phyloP scores from a whole-genome alignment of 2,113 vertebrate genomes.

The Mystacornis crossleyi region DNA sequence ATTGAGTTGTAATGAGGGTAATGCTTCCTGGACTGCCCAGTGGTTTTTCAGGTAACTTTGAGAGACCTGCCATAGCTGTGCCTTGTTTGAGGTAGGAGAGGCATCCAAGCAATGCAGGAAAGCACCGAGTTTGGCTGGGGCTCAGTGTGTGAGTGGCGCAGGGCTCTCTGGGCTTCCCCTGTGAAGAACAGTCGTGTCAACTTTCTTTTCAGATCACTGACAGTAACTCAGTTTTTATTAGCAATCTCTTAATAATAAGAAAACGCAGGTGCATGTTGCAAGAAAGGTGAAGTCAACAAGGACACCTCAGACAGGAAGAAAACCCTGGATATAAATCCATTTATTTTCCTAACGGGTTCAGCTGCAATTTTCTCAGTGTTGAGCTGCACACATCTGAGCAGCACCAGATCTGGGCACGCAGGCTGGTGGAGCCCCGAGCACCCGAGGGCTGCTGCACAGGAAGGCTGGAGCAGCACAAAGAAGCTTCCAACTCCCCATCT shows the following conservation, averaged over 20 bases:
- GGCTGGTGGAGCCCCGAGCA: not conserved
- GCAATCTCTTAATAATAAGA: not conserved
- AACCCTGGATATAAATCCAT: not conserved
- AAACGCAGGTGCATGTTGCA: not conserved
- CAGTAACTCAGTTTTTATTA: not conserved
- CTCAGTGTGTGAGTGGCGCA: not conserved
- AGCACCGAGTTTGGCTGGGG: not conserved
- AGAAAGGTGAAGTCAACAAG: not conserved
- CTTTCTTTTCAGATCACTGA: not conserved
- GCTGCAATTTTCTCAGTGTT: not conserved
- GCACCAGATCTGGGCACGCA: accelerated
- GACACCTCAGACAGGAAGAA: not conserved
- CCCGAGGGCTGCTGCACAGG: not conserved
- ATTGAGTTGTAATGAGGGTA: not conserved
- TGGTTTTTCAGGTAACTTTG: not conserved
- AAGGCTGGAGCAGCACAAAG: conserved; percentile 32
- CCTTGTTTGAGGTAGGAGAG: not conserved
- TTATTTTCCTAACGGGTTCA: not conserved
- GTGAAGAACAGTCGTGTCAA: accelerated
- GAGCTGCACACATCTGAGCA: not conserved
- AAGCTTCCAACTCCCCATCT: conserved; percentile 51
- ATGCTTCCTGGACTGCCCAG: not conserved
- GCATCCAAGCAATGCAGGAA: not conserved
- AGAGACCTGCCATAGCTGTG: not conserved
- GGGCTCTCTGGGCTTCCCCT: not conserved